These are phyloP conservation scores for Caenorhabditis tropicalis DNA, from an alignment of 1,140 invertebrate genomes.

Conservation along the genomic window DNA sequence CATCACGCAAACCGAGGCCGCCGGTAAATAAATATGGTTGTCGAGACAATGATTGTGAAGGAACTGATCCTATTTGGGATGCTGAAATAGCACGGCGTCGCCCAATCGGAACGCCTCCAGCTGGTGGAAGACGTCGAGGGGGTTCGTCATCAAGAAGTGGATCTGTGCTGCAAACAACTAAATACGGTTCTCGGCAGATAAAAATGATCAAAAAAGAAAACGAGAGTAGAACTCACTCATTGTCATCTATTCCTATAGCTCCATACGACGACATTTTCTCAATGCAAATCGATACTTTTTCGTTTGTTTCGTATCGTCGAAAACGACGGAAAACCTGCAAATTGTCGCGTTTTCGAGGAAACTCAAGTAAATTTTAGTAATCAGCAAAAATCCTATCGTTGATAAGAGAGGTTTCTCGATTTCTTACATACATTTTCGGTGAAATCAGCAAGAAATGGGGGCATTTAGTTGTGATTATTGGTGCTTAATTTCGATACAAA, in stretches of 20 bases:
- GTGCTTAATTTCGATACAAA: neutral
- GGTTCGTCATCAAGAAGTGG: conserved; percentile 42
- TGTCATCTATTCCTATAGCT: conserved; percentile 49
- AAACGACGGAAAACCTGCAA: conserved; percentile 37
- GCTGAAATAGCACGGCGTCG: conserved; percentile 20
- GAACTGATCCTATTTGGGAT: neutral
- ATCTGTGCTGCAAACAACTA: conserved; percentile 51
- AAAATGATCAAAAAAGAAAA: neutral
- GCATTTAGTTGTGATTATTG: conserved; percentile 21
- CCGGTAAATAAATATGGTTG: conserved; percentile 51
- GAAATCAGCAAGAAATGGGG: conserved; percentile 41
- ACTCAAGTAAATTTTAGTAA: conserved; percentile 15
- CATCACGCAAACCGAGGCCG: conserved; percentile 47
- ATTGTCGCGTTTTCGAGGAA: neutral
- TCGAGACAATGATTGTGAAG: conserved; percentile 1
- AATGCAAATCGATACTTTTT: neutral
- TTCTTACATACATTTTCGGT: conserved; percentile 28
- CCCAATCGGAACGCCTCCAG: conserved; percentile 14
- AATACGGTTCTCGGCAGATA: too few relatives aligned
- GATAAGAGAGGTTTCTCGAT: neutral
- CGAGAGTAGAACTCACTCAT: conserved; percentile 49
- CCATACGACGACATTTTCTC: conserved; percentile 54
- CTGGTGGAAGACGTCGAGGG: neutral
- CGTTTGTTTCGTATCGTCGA: neutral
- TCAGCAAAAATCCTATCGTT: conserved; percentile 17